Percentiles rank a stretch among this genome's conserved stretches.
Conservation (phyloP, 2,797 vertebrate species). For the Rhyacichthys aspro region DNA sequence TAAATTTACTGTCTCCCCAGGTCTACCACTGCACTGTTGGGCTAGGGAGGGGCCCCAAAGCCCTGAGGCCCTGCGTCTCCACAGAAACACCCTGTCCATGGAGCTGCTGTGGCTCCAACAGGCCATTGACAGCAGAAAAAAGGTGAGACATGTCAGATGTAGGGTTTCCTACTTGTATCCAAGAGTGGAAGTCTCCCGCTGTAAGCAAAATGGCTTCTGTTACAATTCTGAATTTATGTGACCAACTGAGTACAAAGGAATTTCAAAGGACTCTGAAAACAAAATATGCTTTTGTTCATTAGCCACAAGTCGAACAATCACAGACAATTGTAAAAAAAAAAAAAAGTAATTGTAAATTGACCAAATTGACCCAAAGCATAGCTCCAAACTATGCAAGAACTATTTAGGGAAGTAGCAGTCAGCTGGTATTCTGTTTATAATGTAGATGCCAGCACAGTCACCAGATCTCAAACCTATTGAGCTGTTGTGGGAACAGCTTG, state of each 20-base stretch:
- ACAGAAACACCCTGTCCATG: constrained; percentile 88
- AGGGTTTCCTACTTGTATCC: constrained; percentile 39
- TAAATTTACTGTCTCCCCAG: constrained; percentile 42
- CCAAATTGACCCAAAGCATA: too few species aligned
- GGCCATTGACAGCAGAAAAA: constrained; percentile 93
- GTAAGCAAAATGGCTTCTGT: constrained; percentile 28
- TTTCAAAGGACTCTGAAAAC: not conserved
- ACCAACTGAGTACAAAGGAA: too few species aligned
- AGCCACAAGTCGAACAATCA: too few species aligned
- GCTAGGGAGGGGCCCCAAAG: constrained; percentile 65
- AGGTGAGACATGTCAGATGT: constrained; percentile 71
- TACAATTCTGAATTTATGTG: constrained; percentile 24
- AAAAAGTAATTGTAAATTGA: too few species aligned
- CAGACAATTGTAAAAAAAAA: too few species aligned
- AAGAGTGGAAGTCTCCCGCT: constrained; percentile 33
- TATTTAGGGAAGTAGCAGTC: too few species aligned
- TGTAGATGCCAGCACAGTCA: not conserved
- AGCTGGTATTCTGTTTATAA: not conserved
- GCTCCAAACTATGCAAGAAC: too few species aligned
- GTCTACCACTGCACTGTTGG: constrained; percentile 31
- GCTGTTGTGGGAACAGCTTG: not conserved
- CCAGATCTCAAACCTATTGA: not conserved
- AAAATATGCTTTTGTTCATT: not conserved
- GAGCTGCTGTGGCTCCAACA: constrained; percentile 95
- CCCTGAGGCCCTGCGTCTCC: constrained; percentile 74